Evolutionary conservation across 2,113 vertebrate genomes (phyloP), one percentile per base, ranked within the genome.

Genomic region (Formicarius rufipectus): DNA sequence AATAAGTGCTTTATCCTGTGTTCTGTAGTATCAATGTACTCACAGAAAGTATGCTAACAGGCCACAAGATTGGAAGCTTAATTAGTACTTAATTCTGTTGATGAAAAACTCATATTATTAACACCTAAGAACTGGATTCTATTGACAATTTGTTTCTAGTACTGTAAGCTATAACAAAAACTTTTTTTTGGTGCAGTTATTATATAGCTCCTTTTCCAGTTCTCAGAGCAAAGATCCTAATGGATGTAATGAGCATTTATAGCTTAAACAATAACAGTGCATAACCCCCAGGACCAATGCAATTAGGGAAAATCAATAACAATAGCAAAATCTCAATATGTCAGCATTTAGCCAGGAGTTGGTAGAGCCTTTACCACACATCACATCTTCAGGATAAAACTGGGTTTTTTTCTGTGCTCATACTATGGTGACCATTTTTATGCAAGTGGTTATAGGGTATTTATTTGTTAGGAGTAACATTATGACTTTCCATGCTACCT

Each of bases 281-380:
- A 62, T 95, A 89, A 93, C 86, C 88, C 94, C 85, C 92, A 78
- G 66, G 53, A 96, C 97, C 71, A 93, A 94, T 73, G 63, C 85
- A 95, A 96, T 97, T 97, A 96, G 79, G 84, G 68, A 89, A 95
- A 97, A 96, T 97, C 91, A 97, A 94, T 95, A 94, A 91, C 37
- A 63, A 87, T 39, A 89, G 52, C 55, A 87, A 93, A 97, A 97
- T 95, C 25, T 40, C 45, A 74, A 28, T 12, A 39, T 67, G 52
- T 91, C 95, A 97, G 80, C 92, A 79, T 94, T 92, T 93, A 64
- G 31, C 23, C 3, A 3, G 56, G 66, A 50, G 66, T 5, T 82
- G 40, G 8, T 35, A 52, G 33, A 53, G 35, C 30, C 42, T 71
- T 21, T 17, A 8, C 49, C 24, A n/a, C 23, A 18, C 33, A 79